phyloP scores from a whole-genome alignment of 2,888 invertebrate species.

The Hydraecia micacea region DNA sequence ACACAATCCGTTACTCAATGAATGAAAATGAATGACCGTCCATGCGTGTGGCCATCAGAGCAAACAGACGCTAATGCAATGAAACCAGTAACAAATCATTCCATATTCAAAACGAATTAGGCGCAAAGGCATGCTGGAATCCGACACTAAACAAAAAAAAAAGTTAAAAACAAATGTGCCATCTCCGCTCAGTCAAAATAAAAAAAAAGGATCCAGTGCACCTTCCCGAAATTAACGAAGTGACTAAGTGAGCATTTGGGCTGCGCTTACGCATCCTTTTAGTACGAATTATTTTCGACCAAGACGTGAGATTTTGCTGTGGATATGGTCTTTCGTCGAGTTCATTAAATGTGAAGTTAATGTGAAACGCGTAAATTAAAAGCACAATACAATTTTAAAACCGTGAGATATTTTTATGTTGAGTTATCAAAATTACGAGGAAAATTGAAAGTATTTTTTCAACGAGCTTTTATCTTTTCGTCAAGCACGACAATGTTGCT shows the following conservation, averaged over 20 bases:
- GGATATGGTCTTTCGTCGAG: slow-evolving; percentile 69
- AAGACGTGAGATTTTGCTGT: slow-evolving; percentile 61
- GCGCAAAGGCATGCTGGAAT: slow-evolving; percentile 69
- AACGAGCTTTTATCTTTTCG: slow-evolving; percentile 1
- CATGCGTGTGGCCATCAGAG: slow-evolving; percentile 67
- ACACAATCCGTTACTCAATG: slow-evolving; percentile 68
- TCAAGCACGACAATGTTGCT: background rate
- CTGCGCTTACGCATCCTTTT: slow-evolving; percentile 75
- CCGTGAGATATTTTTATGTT: slow-evolving; percentile 41
- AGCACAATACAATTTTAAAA: slow-evolving; percentile 57
- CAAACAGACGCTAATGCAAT: slow-evolving; percentile 74
- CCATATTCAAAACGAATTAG: slow-evolving; percentile 77
- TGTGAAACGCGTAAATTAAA: slow-evolving; percentile 63
- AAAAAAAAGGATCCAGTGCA: slow-evolving; percentile 64
- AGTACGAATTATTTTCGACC: slow-evolving; percentile 69
- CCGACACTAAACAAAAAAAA: slow-evolving; percentile 47
- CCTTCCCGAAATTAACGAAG: slow-evolving; percentile 77
- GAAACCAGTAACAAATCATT: slow-evolving; percentile 77
- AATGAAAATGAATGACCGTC: slow-evolving; percentile 73
- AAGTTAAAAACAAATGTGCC: slow-evolving; percentile 51
- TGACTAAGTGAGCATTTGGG: slow-evolving; percentile 79
- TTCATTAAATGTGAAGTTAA: slow-evolving; percentile 70
- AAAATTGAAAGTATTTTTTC: slow-evolving; percentile 31
- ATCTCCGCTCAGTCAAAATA: slow-evolving; percentile 53
- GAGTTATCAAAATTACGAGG: slow-evolving; percentile 18